These are phyloP conservation scores for Crenuchus spilurus DNA, from an alignment of 2,797 vertebrate species.

Conservation along the genomic window DNA sequence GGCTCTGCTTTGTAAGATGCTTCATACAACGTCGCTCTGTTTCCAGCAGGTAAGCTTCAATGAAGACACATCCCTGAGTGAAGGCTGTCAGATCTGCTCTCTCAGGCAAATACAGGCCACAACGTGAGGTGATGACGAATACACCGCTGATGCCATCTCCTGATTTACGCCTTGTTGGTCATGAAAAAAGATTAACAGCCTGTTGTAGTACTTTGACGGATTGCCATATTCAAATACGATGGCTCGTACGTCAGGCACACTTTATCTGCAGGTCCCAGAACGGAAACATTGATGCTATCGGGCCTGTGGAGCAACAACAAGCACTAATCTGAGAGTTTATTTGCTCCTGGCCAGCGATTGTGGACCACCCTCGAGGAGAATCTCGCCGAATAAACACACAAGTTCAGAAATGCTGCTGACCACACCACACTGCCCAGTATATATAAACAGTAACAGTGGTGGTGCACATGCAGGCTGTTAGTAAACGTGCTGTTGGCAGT, in stretches of 20 bases:
- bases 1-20: neutral
- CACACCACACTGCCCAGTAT: slow-evolving; percentile 10
- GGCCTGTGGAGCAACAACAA: slow-evolving; percentile 32
- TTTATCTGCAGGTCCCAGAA: slow-evolving; percentile 51
- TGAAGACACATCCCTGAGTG: neutral
- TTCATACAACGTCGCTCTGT: neutral
- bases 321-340: slow-evolving; percentile 49
- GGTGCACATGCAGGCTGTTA: neutral
- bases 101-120: neutral
- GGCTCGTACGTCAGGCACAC: slow-evolving; percentile 31
- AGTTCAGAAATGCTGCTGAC: slow-evolving; percentile 5
- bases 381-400: slow-evolving; percentile 33
- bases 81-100: slow-evolving; percentile 12
- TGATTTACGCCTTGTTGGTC: neutral
- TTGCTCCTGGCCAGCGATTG: slow-evolving; percentile 34
- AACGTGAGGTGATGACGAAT: slow-evolving; percentile 18
- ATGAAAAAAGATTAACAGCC: neutral
- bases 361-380: slow-evolving; percentile 55
- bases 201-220: neutral
- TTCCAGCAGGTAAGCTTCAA: neutral
- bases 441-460: slow-evolving; percentile 13
- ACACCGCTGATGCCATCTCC: slow-evolving; percentile 11
- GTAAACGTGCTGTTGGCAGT: neutral
- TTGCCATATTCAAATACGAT: slow-evolving; percentile 38
- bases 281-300: slow-evolving; percentile 51